Percentiles rank a stretch among this genome's conserved stretches.
Evolutionary conservation across 2,888 invertebrate genomes (phyloP).

Genomic region (Dastarcus helophoroides): DNA sequence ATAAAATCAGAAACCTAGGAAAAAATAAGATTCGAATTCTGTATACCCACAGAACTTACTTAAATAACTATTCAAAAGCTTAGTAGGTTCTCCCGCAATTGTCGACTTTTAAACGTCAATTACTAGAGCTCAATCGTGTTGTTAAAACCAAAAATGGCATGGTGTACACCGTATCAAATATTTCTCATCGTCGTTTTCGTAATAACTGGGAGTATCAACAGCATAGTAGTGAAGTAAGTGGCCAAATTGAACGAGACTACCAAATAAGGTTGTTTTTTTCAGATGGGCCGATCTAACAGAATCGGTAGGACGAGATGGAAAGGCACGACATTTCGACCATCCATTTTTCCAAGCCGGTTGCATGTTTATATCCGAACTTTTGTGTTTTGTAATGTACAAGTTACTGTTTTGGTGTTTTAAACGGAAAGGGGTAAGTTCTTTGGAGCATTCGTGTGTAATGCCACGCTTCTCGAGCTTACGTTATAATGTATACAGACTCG

Average conservation of each 20-base stretch:
- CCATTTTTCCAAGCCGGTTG: constrained; percentile 75
- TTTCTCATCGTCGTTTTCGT: constrained; percentile 62
- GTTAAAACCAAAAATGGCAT: too few species aligned
- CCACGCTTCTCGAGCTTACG: too few species aligned
- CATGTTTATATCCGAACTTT: constrained; percentile 88
- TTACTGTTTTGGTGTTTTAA: constrained; percentile 45
- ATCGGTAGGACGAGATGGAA: constrained; percentile 55
- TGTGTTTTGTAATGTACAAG: constrained; percentile 75
- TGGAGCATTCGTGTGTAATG: constrained; percentile 1
- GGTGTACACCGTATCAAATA: constrained; percentile 61
- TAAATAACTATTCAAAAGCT: too few species aligned
- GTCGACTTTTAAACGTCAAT: too few species aligned
- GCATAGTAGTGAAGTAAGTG: constrained; percentile 68
- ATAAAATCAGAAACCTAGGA: too few species aligned
- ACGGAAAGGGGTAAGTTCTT: constrained; percentile 42
- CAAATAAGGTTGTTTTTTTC: constrained; percentile 18
- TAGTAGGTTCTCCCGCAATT: too few species aligned
- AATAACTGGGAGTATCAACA: constrained; percentile 73
- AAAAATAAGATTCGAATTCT: too few species aligned
- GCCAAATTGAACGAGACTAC: neutral
- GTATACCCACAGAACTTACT: too few species aligned
- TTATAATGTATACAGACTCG: too few species aligned
- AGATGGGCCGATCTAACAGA: constrained; percentile 74
- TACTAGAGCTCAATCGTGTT: too few species aligned
- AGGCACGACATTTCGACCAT: constrained; percentile 65